Conservation (phyloP, 2,888 invertebrate species). For the Lasioglossum calceatum region DNA sequence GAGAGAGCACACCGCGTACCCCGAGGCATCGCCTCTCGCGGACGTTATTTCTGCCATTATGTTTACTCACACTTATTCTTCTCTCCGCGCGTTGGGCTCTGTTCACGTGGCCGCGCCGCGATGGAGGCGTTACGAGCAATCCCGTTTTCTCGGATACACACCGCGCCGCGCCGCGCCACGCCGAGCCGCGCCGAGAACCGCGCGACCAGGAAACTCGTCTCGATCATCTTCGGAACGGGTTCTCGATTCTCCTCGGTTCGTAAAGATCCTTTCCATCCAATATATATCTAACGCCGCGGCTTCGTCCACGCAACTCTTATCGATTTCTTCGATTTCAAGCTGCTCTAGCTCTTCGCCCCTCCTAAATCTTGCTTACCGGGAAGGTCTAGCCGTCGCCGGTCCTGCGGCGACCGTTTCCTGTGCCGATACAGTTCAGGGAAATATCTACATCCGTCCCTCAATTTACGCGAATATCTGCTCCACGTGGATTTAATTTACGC, state of each 20-base stretch:
- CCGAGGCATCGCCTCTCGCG: slow-evolving; percentile 40
- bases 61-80: slow-evolving; percentile 66
- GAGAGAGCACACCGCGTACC: slow-evolving; percentile 2
- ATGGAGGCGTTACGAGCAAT: slow-evolving; percentile 72
- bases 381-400: not conserved
- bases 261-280: slow-evolving; percentile 57
- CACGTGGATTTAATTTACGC: too few species aligned
- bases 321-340: slow-evolving; percentile 62
- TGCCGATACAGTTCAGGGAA: too few species aligned
- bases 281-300: slow-evolving; percentile 41
- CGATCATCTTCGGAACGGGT: slow-evolving; percentile 69
- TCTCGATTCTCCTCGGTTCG: slow-evolving; percentile 69
- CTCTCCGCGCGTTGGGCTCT: slow-evolving; percentile 9
- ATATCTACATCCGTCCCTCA: too few species aligned
- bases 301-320: slow-evolving; percentile 51
- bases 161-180: slow-evolving; percentile 23
- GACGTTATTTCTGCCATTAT: slow-evolving; percentile 68
- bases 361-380: slow-evolving; percentile 13
- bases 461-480: too few species aligned
- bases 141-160: slow-evolving; percentile 73
- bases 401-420: not conserved
- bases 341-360: too few species aligned
- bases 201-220: slow-evolving; percentile 69
- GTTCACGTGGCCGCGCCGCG: slow-evolving; percentile 61
- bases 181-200: slow-evolving; percentile 23